These are phyloP conservation scores for Drosophila maculinotata DNA, from an alignment of 2,888 invertebrate species.

Conservation along the genomic window DNA sequence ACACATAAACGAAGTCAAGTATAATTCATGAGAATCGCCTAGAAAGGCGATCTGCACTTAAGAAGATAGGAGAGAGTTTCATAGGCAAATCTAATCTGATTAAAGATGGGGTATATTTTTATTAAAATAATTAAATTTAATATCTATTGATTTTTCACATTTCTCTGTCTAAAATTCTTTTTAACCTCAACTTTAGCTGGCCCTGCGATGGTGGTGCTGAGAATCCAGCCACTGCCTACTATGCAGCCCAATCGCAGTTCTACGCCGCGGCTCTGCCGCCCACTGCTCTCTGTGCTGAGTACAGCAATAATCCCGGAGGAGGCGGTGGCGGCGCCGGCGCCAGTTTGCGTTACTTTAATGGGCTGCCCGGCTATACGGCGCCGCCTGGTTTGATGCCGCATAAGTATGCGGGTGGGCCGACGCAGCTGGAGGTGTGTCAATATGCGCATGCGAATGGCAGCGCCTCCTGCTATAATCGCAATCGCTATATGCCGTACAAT, in stretches of 20 bases:
- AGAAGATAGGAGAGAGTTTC: too few species aligned
- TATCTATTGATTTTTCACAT: too few species aligned
- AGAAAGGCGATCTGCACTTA: neutral
- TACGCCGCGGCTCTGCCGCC: conserved; percentile 28
- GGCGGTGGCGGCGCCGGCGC: too few species aligned
- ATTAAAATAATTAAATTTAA: too few species aligned
- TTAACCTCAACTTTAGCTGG: conserved; percentile 47
- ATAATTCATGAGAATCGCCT: neutral
- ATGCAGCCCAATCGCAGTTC: conserved; percentile 34
- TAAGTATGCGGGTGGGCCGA: conserved; percentile 33
- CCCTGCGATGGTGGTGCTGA: conserved; percentile 58
- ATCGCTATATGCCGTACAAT: conserved; percentile 84
- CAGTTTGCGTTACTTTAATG: conserved; percentile 51
- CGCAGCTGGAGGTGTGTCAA: conserved; percentile 63
- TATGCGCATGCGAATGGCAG: conserved; percentile 66
- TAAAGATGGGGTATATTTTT: too few species aligned
- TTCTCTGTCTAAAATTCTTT: too few species aligned
- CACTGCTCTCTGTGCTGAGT: conserved; percentile 39
- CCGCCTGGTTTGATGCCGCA: conserved; percentile 43
- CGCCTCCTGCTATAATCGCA: conserved; percentile 74
- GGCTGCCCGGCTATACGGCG: conserved; percentile 36
- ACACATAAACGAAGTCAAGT: too few species aligned
- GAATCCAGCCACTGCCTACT: conserved; percentile 43
- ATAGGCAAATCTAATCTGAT: too few species aligned
- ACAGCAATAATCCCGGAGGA: conserved; percentile 49